phyloP scores from a whole-genome alignment of 2,113 vertebrate genomes.

The Patagioenas fasciata region DNA sequence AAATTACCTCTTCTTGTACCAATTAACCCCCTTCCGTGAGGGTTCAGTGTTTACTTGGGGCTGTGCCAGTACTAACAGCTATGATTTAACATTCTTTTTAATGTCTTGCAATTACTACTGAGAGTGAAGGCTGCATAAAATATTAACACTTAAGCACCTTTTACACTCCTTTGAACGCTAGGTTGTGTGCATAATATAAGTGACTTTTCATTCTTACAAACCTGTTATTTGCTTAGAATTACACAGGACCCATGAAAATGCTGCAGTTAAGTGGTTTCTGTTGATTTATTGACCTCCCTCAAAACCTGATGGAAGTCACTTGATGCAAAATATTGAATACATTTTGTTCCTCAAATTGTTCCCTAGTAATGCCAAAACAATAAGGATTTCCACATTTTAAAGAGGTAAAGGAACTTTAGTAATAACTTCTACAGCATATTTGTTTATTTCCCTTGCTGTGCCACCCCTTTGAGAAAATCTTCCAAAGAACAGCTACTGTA shows the following conservation, averaged over 20 bases:
- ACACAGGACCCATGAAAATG: constrained; percentile 76
- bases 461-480: neutral
- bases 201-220: constrained; percentile 74
- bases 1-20: constrained; percentile 80
- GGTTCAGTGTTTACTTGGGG: constrained; percentile 74
- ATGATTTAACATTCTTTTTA: constrained; percentile 75
- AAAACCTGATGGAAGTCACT: constrained; percentile 57
- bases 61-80: constrained; percentile 75
- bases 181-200: constrained; percentile 70
- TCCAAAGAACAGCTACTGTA: neutral
- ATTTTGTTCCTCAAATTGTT: constrained; percentile 39
- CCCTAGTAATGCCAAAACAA: constrained; percentile 21
- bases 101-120: constrained; percentile 73
- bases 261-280: constrained; percentile 73
- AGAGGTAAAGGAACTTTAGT: constrained; percentile 36
- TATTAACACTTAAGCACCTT: constrained; percentile 79
- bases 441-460: neutral
- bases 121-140: constrained; percentile 72
- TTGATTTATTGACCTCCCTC: constrained; percentile 74
- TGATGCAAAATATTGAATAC: constrained; percentile 53
- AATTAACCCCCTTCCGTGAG: constrained; percentile 78
- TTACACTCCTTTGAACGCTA: constrained; percentile 74
- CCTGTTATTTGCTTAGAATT: constrained; percentile 77
- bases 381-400: constrained; percentile 24
- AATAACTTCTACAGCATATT: neutral